A percentile compares a stretch with the other conserved stretches of the same genome.
These are phyloP conservation scores for Heteropelma amictum DNA, from an alignment of 2,888 invertebrate genomes.

Conservation along the genomic window DNA sequence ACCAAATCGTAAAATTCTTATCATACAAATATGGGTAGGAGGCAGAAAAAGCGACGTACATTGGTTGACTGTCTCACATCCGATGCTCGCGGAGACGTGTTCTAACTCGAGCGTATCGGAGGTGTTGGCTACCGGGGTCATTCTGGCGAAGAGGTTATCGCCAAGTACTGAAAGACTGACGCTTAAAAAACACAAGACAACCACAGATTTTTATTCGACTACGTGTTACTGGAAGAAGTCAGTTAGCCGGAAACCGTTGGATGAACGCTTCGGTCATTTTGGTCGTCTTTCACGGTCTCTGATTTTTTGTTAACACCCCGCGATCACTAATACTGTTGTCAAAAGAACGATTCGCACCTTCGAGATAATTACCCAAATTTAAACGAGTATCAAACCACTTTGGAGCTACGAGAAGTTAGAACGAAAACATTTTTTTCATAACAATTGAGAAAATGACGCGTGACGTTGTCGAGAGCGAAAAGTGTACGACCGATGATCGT, in stretches of 20 bases:
- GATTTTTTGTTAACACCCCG: no score
- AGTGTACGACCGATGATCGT: slow-evolving; percentile 34
- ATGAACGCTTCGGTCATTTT: slow-evolving; percentile 50
- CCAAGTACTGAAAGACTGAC: slow-evolving; percentile 43
- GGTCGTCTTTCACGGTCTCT: no score
- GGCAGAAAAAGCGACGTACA: background rate
- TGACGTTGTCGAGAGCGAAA: slow-evolving; percentile 51
- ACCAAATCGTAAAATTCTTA: no score
- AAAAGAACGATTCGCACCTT: no score
- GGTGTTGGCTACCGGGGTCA: slow-evolving; percentile 70
- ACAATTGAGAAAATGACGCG: slow-evolving; percentile 54
- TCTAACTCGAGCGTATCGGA: slow-evolving; percentile 61
- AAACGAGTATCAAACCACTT: background rate
- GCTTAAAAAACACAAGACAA: slow-evolving; percentile 51
- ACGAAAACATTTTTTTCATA: no score
- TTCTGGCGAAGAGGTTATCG: slow-evolving; percentile 71
- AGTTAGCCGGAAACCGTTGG: slow-evolving; percentile 67
- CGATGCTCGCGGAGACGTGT: slow-evolving; percentile 41
- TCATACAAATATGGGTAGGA: no score
- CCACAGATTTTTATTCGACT: slow-evolving; percentile 69
- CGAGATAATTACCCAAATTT: background rate
- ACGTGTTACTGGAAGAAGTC: slow-evolving; percentile 60
- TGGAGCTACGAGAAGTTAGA: no score
- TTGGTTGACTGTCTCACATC: slow-evolving; percentile 20
- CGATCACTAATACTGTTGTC: no score